phyloP scores from a whole-genome alignment of 2,113 vertebrate genomes.

The Ciconia stormi region DNA sequence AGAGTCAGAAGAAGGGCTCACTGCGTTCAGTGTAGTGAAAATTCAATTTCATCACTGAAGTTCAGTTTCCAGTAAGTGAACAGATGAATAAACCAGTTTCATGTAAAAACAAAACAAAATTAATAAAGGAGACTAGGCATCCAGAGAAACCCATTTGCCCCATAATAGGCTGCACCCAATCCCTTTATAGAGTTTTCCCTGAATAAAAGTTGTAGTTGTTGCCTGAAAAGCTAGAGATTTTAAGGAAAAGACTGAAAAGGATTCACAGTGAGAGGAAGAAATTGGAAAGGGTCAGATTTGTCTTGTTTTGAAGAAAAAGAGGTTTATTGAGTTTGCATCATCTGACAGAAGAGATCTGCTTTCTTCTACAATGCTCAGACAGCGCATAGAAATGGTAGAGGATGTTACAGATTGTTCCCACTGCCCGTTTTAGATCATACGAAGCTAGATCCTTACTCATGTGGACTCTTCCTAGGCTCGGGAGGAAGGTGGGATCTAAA shows the following conservation, averaged over 20 bases:
- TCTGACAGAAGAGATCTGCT: background rate
- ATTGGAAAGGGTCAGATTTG: background rate
- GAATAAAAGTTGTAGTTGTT: background rate
- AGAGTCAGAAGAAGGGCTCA: background rate
- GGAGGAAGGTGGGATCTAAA: background rate
- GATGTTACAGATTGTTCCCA: background rate
- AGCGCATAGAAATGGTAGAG: background rate
- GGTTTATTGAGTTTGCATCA: background rate
- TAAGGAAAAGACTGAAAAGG: background rate
- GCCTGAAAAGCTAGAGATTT: background rate
- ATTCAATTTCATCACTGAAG: background rate
- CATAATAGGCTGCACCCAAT: background rate
- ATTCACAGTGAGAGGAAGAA: background rate
- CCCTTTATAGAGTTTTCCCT: background rate
- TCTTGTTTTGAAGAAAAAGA: background rate
- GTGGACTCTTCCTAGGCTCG: accelerated
- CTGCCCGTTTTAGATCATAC: background rate
- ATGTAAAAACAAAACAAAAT: background rate
- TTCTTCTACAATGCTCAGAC: background rate
- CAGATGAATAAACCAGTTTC: background rate
- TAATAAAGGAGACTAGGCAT: background rate
- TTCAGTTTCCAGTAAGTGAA: background rate
- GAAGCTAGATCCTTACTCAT: background rate
- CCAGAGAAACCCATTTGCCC: background rate
- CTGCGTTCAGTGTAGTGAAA: background rate